Conservation (phyloP, 2,888 invertebrate genomes). For the Oeneis ivallda region DNA sequence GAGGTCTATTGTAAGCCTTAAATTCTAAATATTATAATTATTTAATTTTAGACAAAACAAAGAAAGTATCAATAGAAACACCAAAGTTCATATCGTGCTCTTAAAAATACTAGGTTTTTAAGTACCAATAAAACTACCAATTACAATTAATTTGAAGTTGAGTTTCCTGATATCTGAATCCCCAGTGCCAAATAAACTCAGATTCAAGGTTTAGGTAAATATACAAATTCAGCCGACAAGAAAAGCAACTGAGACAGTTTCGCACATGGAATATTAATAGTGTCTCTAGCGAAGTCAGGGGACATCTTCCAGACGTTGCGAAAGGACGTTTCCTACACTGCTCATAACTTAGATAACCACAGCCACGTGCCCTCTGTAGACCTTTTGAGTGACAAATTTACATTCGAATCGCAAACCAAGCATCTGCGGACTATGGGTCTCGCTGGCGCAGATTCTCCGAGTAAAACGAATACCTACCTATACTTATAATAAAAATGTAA, state of each 20-base stretch:
- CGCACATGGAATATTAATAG: conserved; percentile 24
- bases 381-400: conserved; percentile 64
- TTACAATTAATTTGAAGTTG: no score
- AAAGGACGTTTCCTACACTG: conserved; percentile 46
- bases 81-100: no score
- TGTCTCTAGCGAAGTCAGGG: conserved; percentile 30
- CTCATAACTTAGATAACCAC: conserved; percentile 55
- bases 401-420: conserved; percentile 53
- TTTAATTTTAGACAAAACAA: no score
- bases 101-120: no score
- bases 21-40: no score
- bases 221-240: conserved; percentile 5
- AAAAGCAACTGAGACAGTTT: conserved; percentile 15
- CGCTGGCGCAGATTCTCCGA: conserved; percentile 55
- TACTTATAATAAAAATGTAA: no score
- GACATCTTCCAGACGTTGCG: conserved; percentile 47
- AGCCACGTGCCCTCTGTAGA: conserved; percentile 57
- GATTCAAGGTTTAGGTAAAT: conserved; percentile 8
- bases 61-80: no score
- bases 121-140: no score
- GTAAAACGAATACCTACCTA: not conserved
- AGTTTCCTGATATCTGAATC: not conserved
- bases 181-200: conserved; percentile 2
- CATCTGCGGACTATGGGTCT: conserved; percentile 27
- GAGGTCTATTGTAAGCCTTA: no score